These are phyloP conservation scores for Pomatostomus ruficeps DNA, from an alignment of 2,113 vertebrate genomes.

Conservation along the genomic window DNA sequence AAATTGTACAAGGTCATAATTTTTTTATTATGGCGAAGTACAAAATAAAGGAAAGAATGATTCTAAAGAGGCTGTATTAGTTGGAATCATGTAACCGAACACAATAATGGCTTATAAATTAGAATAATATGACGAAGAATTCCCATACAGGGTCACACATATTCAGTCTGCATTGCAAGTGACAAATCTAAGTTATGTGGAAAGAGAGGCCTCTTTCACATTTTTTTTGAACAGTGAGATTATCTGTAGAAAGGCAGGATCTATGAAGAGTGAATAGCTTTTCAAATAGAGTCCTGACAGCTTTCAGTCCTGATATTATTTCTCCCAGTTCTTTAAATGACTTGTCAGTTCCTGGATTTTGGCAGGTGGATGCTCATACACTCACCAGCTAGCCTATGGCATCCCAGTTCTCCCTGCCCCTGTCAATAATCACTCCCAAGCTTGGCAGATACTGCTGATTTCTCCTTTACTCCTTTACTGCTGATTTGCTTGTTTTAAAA, in stretches of 20 bases:
- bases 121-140: background rate
- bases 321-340: background rate
- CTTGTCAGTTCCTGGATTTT: background rate
- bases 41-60: background rate
- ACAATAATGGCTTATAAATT: background rate
- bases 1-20: background rate
- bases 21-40: background rate
- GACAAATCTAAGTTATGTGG: background rate
- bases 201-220: background rate
- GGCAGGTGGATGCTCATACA: background rate
- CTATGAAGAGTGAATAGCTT: background rate
- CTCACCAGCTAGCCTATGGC: background rate
- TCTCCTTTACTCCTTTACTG: background rate
- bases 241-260: background rate
- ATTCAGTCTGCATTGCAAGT: background rate
- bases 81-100: background rate
- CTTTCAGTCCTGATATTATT: background rate
- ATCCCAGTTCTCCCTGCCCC: background rate
- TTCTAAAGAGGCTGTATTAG: background rate
- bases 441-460: background rate
- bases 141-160: background rate
- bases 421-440: background rate
- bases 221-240: background rate
- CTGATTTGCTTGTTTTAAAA: background rate
- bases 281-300: background rate